Percentiles rank a stretch among this genome's conserved stretches.
phyloP scores from a whole-genome alignment of 2,797 vertebrate species.

The Pseudocheirus occidentalis region DNA sequence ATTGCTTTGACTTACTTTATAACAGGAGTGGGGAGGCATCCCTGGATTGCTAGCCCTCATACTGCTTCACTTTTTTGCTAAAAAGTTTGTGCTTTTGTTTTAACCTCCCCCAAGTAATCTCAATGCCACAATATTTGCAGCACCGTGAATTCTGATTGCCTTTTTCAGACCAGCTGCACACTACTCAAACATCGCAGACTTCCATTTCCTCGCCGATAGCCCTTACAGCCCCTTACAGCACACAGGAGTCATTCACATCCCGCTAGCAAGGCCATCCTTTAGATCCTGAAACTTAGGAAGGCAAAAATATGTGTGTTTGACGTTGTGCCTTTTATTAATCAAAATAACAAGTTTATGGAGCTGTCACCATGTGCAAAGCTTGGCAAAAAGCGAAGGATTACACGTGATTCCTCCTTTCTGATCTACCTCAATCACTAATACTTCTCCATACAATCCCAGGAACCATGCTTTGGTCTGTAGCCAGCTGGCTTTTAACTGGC shows the following conservation, averaged over 20 bases:
- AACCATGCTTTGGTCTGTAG: not conserved
- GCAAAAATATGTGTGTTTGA: not conserved
- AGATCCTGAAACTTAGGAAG: not conserved
- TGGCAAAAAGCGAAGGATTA: not conserved
- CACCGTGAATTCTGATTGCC: not conserved
- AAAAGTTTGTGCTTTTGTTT: not conserved
- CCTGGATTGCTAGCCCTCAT: not conserved
- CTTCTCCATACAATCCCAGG: not conserved
- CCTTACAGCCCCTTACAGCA: not conserved
- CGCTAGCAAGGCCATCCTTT: not conserved
- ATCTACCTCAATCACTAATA: not conserved
- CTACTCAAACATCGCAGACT: not conserved
- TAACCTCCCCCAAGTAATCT: no score
- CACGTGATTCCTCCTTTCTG: not conserved
- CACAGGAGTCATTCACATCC: not conserved
- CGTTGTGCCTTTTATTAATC: not conserved
- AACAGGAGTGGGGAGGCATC: not conserved
- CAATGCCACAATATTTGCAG: not conserved
- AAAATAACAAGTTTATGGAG: not conserved
- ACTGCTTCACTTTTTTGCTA: fast-evolving
- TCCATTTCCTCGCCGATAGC: not conserved
- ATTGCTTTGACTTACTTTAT: not conserved
- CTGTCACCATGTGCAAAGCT: fast-evolving
- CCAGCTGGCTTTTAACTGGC: not conserved
- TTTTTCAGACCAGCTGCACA: not conserved